A percentile compares a stretch with the other conserved stretches of the same genome.
Evolutionary conservation across 2,888 invertebrate species (phyloP).

Genomic region (Diloba caeruleocephala): DNA sequence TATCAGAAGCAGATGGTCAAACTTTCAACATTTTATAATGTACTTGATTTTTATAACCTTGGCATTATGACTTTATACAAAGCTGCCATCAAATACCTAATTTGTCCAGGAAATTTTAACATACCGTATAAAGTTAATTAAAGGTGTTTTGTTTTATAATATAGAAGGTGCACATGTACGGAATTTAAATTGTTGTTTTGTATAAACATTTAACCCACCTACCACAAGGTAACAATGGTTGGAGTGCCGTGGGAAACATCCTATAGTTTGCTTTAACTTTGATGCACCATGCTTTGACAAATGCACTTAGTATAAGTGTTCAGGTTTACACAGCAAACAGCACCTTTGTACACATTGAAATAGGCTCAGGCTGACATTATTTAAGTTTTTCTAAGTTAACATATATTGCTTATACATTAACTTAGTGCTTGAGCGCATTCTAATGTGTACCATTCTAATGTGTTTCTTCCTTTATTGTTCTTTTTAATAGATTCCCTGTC

Average conservation of each 20-base stretch:
- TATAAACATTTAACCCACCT: slow-evolving; percentile 71
- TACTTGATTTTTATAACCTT: slow-evolving; percentile 23
- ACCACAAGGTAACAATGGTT: slow-evolving; percentile 69
- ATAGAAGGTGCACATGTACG: background rate
- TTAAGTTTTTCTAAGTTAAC: slow-evolving; percentile 12
- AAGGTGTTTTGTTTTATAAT: background rate
- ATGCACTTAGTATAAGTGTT: slow-evolving; percentile 48
- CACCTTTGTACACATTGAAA: slow-evolving; percentile 24
- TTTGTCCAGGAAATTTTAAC: background rate
- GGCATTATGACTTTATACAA: slow-evolving; percentile 5
- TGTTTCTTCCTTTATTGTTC: slow-evolving; percentile 15
- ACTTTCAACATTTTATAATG: slow-evolving; percentile 20
- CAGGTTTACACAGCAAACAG: slow-evolving; percentile 36
- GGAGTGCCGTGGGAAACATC: slow-evolving; percentile 47
- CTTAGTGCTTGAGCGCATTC: slow-evolving; percentile 43
- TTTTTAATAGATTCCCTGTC: slow-evolving; percentile 24
- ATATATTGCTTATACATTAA: slow-evolving; percentile 26
- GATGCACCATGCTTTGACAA: slow-evolving; percentile 63
- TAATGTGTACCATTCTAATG: slow-evolving; percentile 34
- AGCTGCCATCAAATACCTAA: no score
- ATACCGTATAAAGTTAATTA: slow-evolving; percentile 1
- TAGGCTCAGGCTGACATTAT: slow-evolving; percentile 34
- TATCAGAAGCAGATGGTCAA: slow-evolving; percentile 11
- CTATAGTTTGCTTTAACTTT: slow-evolving; percentile 78
- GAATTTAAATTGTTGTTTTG: slow-evolving; percentile 39